Conservation (phyloP, 2,797 vertebrate species). For the Sciaenops ocellatus region DNA sequence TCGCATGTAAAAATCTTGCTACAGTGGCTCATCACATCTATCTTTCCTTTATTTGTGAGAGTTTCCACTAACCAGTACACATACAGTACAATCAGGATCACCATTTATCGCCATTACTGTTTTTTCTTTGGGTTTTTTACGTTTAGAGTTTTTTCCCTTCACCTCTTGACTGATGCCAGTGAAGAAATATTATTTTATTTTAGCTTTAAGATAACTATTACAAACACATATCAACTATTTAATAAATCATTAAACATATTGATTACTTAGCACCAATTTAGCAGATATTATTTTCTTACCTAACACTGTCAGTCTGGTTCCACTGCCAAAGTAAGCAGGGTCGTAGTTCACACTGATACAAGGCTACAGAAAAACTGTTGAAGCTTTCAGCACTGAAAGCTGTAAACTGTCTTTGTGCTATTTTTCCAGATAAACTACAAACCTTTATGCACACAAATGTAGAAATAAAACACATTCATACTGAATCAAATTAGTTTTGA, state of each 20-base stretch:
- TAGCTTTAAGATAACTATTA: no score
- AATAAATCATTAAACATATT: no score
- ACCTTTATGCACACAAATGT: background rate
- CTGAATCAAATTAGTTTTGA: no score
- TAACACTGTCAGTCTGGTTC: constrained; percentile 74
- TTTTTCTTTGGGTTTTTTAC: no score
- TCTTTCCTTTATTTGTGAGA: background rate
- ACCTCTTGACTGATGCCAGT: no score
- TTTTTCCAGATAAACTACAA: background rate
- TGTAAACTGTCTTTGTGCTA: background rate
- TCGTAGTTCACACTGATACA: constrained; percentile 68
- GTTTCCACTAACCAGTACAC: background rate
- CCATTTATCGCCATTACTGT: no score
- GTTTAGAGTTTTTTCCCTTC: no score
- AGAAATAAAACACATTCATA: background rate
- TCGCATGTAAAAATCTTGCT: constrained; percentile 25
- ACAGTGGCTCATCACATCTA: background rate
- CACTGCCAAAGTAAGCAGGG: constrained; percentile 69
- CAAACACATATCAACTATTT: no score
- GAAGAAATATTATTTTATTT: no score
- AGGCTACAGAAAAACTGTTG: constrained; percentile 53
- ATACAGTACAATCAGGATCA: background rate
- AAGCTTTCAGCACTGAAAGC: background rate
- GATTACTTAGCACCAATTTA: no score
- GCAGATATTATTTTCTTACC: constrained; percentile 62